Conservation (phyloP, 2,113 vertebrate species). For the Pangasianodon gigas region DNA sequence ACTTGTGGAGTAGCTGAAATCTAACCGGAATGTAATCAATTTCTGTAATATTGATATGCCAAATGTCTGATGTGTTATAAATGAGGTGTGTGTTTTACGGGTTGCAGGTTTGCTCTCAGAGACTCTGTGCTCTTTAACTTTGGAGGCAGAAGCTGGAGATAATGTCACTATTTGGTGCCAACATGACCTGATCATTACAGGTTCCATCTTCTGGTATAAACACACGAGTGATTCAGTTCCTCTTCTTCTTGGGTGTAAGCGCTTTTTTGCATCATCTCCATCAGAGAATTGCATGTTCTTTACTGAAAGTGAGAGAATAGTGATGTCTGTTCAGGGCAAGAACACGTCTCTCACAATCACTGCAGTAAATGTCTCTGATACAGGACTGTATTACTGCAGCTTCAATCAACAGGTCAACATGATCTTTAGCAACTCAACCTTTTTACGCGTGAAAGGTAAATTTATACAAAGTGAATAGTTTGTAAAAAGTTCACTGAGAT, state of each 20-base stretch:
- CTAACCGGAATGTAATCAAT: neutral
- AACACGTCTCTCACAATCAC: constrained; percentile 18
- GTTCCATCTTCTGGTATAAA: constrained; percentile 19
- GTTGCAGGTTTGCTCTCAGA: neutral
- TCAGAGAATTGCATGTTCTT: neutral
- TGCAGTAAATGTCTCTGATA: constrained; percentile 7
- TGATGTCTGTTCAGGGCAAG: constrained; percentile 1
- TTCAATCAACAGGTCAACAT: neutral
- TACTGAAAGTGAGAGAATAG: neutral
- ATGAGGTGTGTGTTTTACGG: neutral
- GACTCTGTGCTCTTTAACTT: neutral
- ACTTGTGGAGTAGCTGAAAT: neutral
- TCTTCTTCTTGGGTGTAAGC: neutral
- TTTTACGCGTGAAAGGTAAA: neutral
- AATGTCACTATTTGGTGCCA: constrained; percentile 15
- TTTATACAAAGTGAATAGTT: neutral
- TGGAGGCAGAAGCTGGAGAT: constrained; percentile 27
- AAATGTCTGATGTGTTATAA: neutral
- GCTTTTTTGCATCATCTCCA: neutral
- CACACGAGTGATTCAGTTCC: constrained; percentile 1
- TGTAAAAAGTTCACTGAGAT: too few relatives aligned
- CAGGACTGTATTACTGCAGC: constrained; percentile 36
- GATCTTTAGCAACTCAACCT: too few relatives aligned
- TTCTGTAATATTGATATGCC: neutral
- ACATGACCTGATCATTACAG: neutral